Conservation (phyloP, 2,888 invertebrate species). For the Idaea aversata region DNA sequence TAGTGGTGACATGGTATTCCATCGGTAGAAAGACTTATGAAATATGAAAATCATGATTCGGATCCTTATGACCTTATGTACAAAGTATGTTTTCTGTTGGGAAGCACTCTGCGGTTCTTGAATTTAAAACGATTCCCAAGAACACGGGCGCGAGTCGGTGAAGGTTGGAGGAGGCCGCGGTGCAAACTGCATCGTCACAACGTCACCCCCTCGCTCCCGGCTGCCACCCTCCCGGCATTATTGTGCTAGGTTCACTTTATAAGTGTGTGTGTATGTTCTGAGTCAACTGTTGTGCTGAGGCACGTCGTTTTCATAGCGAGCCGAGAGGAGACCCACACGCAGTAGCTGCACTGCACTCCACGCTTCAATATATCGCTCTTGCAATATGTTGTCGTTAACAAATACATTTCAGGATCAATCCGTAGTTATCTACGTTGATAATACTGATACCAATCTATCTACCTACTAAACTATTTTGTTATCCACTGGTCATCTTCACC, state of each 20-base stretch:
- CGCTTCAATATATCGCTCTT: constrained; percentile 57
- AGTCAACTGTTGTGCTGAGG: constrained; percentile 74
- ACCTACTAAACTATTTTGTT: background rate
- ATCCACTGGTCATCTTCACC: background rate
- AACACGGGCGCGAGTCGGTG: constrained; percentile 78
- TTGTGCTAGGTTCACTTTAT: constrained; percentile 56
- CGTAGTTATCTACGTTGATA: background rate
- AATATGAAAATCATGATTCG: constrained; percentile 51
- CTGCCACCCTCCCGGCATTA: constrained; percentile 52
- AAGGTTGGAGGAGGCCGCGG: constrained; percentile 78
- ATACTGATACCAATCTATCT: background rate
- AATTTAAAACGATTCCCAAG: constrained; percentile 80
- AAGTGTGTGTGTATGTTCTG: constrained; percentile 62
- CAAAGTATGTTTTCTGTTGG: constrained; percentile 56
- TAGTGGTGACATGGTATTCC: constrained; percentile 44
- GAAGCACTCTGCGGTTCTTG: constrained; percentile 72
- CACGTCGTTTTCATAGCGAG: constrained; percentile 65
- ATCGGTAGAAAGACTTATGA: constrained; percentile 67
- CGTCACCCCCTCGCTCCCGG: constrained; percentile 45
- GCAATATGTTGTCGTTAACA: constrained; percentile 22
- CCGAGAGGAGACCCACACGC: constrained; percentile 37
- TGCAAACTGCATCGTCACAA: constrained; percentile 79
- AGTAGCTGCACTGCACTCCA: constrained; percentile 53
- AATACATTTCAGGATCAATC: background rate
- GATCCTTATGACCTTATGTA: constrained; percentile 41